A percentile compares a stretch with the other conserved stretches of the same genome.
Conservation (phyloP, 1,140 invertebrate genomes). For the Chrysomallon squamiferum region DNA sequence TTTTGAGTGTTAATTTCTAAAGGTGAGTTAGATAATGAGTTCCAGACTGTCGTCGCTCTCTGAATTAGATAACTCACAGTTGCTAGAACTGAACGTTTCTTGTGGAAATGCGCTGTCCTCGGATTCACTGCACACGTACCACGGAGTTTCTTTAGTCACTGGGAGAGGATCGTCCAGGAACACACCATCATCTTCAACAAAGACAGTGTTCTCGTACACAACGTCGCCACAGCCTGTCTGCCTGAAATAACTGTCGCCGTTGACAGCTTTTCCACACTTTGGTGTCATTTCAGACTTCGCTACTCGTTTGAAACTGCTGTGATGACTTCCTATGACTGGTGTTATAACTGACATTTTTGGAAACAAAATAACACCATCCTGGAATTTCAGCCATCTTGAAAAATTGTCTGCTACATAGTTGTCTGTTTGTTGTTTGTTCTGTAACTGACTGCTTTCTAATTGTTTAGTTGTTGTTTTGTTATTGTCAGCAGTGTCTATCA, state of each 20-base stretch:
- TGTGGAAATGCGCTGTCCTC: conserved; percentile 45
- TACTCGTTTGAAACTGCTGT: too few species aligned
- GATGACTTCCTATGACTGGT: too few species aligned
- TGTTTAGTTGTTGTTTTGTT: too few species aligned
- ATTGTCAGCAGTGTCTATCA: too few species aligned
- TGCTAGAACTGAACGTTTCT: conserved; percentile 43
- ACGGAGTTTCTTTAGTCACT: conserved; percentile 13
- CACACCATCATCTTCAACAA: conserved; percentile 8
- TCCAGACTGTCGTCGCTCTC: conserved; percentile 40
- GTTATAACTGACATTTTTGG: too few species aligned
- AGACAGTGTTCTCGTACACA: neutral
- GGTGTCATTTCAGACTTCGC: too few species aligned
- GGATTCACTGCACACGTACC: conserved; percentile 46
- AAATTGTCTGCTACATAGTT: too few species aligned
- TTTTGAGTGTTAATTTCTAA: too few species aligned
- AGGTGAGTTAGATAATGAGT: conserved; percentile 41
- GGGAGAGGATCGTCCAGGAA: conserved; percentile 8
- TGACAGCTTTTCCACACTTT: neutral
- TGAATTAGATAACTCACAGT: conserved; percentile 28
- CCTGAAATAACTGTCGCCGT: neutral
- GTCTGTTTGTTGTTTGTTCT: too few species aligned
- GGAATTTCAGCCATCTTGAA: too few species aligned
- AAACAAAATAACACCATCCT: too few species aligned
- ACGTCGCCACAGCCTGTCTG: neutral
- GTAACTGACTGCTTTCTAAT: too few species aligned